Conservation (phyloP, 2,888 invertebrate genomes). For the Hedychridium roseum region DNA sequence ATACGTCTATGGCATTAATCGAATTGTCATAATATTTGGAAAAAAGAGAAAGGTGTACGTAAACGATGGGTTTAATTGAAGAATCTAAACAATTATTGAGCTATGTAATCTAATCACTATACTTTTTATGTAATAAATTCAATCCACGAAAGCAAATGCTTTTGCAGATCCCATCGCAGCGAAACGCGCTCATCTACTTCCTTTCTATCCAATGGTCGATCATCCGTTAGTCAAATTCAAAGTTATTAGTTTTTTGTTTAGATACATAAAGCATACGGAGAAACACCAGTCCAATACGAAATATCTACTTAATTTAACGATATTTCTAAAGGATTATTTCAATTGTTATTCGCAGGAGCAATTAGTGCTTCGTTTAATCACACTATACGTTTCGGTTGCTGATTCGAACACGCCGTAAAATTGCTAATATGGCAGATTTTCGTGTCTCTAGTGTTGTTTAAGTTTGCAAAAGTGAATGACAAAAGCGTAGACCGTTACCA, state of each 20-base stretch:
- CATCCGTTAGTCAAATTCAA: slow-evolving; percentile 7
- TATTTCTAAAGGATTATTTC: slow-evolving; percentile 3
- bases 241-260: slow-evolving; percentile 6
- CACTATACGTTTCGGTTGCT: slow-evolving; percentile 35
- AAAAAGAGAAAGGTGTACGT: too few relatives aligned
- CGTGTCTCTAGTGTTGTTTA: slow-evolving; percentile 55
- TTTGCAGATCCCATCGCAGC: too few relatives aligned
- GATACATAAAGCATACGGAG: not conserved
- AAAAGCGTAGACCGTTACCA: slow-evolving; percentile 35
- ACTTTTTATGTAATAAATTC: not conserved
- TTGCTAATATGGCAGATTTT: slow-evolving; percentile 59
- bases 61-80: too few relatives aligned
- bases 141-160: not conserved
- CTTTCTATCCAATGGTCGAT: not conserved
- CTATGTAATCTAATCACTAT: too few relatives aligned
- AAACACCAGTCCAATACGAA: not conserved
- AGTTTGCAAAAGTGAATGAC: slow-evolving; percentile 45
- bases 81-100: too few relatives aligned
- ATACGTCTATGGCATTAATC: too few relatives aligned
- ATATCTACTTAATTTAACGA: not conserved
- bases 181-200: too few relatives aligned
- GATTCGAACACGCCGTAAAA: slow-evolving; percentile 51
- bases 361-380: too few relatives aligned
- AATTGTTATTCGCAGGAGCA: slow-evolving; percentile 1
- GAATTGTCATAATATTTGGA: too few relatives aligned